A percentile compares a stretch with the other conserved stretches of the same genome.
Conservation (phyloP, 2,797 vertebrate species). For the Lepus oiostolus region DNA sequence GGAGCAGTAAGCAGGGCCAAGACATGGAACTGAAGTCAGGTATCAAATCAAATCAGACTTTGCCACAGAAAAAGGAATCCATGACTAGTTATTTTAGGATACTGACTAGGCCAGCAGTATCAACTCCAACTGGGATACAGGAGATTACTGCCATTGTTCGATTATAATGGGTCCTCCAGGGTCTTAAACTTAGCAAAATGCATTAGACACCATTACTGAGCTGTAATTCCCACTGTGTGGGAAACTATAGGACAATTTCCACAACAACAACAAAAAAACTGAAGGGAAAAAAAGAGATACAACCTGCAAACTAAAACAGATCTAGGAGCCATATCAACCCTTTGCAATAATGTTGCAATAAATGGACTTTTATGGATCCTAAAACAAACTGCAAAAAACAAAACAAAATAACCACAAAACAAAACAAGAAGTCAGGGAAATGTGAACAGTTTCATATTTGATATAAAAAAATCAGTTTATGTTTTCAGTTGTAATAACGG, state of each 20-base stretch:
- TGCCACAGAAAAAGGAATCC: slow-evolving; percentile 74
- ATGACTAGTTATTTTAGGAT: slow-evolving; percentile 76
- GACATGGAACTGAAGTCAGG: slow-evolving; percentile 69
- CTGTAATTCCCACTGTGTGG: slow-evolving; percentile 41
- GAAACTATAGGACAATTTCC: slow-evolving; percentile 50
- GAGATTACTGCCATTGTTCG: slow-evolving; percentile 73
- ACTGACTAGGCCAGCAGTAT: slow-evolving; percentile 73
- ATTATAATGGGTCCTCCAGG: slow-evolving; percentile 70
- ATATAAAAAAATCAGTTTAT: slow-evolving; percentile 42
- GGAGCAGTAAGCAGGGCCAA: slow-evolving; percentile 68
- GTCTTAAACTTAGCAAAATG: slow-evolving; percentile 72
- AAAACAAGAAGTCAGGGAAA: slow-evolving; percentile 30
- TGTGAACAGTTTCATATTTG: slow-evolving; percentile 42
- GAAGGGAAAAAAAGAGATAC: background rate
- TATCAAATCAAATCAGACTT: slow-evolving; percentile 81
- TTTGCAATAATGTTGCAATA: slow-evolving; percentile 60
- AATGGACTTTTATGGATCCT: slow-evolving; percentile 50
- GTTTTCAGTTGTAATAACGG: slow-evolving; percentile 42
- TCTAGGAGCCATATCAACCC: slow-evolving; percentile 38
- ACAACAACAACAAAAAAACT: slow-evolving; percentile 52
- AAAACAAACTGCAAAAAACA: slow-evolving; percentile 35
- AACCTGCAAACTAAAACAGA: slow-evolving; percentile 62
- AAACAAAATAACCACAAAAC: background rate
- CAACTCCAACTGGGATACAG: slow-evolving; percentile 72
- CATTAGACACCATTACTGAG: slow-evolving; percentile 31